Evolutionary conservation across 2,888 invertebrate genomes (phyloP), one percentile per base, ranked within the genome.

Genomic region (Pogonocherus hispidulus): DNA sequence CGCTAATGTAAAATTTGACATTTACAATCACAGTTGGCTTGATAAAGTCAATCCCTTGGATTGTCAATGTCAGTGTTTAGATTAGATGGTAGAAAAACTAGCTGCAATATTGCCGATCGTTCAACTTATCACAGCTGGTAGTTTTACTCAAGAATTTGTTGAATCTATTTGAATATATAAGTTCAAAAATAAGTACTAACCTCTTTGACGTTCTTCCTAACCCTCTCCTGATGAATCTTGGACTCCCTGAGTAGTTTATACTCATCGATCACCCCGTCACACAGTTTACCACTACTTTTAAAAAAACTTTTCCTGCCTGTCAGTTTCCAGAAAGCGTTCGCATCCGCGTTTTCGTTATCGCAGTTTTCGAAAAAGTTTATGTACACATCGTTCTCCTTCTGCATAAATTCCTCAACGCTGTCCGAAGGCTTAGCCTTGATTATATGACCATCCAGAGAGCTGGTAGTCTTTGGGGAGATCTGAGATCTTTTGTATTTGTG

Each of bases 141-240:
- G n/a, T n/a, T n/a, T n/a, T n/a, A n/a, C n/a, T n/a, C n/a, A n/a
- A n/a, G n/a, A n/a, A n/a, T n/a, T n/a, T n/a, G n/a, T n/a, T n/a
- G n/a, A n/a, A n/a, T n/a, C n/a, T n/a, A n/a, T n/a, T n/a, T n/a
- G n/a, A n/a, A n/a, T n/a, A n/a, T n/a, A n/a, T n/a, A n/a, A n/a
- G n/a, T n/a, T n/a, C n/a, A n/a, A n/a, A n/a, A n/a, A n/a, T n/a
- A n/a, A n/a, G 19, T 63, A 77, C 80, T 76, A 75, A 83, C 83
- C 83, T 84, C 82, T 75, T 81, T 83, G 23, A 84, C 82, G 66
- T 82, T 81, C 63, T 79, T 77, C 60, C 73, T 75, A 32, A 83
- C 81, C 54, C 77, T 70, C 41, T 83, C 83, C 55, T 82, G 81
- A 52, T 81, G 80, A 27, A 73, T 76, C 66, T 79, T 79, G 49